Conservation (phyloP, 2,113 vertebrate species). For the Lophochroa leadbeateri region DNA sequence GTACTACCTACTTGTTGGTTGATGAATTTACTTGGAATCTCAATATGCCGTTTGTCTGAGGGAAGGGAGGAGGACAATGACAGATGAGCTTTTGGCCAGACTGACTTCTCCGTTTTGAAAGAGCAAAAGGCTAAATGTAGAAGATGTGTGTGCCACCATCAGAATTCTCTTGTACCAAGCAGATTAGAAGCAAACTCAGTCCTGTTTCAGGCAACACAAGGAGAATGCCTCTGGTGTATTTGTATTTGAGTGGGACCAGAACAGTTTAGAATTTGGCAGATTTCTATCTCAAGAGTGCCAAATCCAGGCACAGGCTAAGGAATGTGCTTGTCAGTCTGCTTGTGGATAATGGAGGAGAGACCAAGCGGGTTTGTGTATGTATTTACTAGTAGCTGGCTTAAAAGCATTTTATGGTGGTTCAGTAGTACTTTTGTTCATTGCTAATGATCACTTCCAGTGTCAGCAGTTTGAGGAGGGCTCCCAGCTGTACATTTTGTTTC, state of each 20-base stretch:
- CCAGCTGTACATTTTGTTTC: not conserved
- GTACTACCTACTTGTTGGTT: not conserved
- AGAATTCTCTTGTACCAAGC: not conserved
- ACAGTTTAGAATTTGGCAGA: not conserved
- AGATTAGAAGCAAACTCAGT: not conserved
- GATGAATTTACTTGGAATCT: not conserved
- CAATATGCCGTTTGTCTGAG: not conserved
- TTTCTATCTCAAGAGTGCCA: not conserved
- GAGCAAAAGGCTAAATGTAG: not conserved
- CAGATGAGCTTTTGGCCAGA: not conserved
- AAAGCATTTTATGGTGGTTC: not conserved
- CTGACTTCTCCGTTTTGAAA: not conserved
- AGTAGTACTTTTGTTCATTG: not conserved
- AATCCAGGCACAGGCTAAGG: not conserved
- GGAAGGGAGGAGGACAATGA: not conserved
- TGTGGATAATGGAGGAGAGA: not conserved
- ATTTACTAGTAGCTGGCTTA: not conserved
- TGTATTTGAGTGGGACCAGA: not conserved
- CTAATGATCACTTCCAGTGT: not conserved
- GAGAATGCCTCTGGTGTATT: not conserved
- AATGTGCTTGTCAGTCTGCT: not conserved
- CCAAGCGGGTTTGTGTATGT: fast-evolving
- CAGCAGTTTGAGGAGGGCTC: not conserved
- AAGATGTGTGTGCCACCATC: not conserved
- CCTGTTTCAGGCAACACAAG: not conserved